phyloP scores from a whole-genome alignment of 2,888 invertebrate species.

The Heteropelma amictum region DNA sequence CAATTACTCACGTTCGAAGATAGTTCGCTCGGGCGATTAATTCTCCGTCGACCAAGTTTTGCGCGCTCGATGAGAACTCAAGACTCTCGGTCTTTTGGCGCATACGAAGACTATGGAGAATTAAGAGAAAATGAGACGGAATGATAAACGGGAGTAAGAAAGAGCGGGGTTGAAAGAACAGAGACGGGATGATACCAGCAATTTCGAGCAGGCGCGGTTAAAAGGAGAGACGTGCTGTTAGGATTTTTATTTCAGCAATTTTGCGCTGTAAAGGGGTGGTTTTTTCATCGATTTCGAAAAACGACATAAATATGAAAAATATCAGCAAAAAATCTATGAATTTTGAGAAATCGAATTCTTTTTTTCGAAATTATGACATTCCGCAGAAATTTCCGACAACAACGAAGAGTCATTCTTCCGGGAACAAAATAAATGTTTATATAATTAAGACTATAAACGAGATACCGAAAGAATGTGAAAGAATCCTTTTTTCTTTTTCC shows the following conservation, averaged over 20 bases:
- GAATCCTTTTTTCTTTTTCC: constrained; percentile 25
- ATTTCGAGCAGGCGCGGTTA: no score
- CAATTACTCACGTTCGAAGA: constrained; percentile 37
- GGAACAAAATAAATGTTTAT: not conserved
- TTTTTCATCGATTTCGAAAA: no score
- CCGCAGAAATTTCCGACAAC: constrained; percentile 54
- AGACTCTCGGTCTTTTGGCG: not conserved
- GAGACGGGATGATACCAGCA: not conserved
- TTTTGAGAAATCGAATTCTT: no score
- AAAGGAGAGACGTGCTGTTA: no score
- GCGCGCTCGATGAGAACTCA: constrained; percentile 38
- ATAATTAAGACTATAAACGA: no score
- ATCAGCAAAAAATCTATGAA: no score
- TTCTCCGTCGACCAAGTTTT: constrained; percentile 37
- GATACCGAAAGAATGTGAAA: not conserved
- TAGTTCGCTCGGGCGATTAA: constrained; percentile 45
- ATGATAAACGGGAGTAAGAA: not conserved
- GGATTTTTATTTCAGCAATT: no score
- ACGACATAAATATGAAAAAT: no score
- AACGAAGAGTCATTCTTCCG: constrained; percentile 61
- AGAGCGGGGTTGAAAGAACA: not conserved
- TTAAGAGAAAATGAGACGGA: not conserved
- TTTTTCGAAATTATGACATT: no score
- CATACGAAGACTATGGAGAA: not conserved
- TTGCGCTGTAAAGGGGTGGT: no score